phyloP scores from a whole-genome alignment of 2,113 vertebrate genomes.

The Psittacula cyanocephala region DNA sequence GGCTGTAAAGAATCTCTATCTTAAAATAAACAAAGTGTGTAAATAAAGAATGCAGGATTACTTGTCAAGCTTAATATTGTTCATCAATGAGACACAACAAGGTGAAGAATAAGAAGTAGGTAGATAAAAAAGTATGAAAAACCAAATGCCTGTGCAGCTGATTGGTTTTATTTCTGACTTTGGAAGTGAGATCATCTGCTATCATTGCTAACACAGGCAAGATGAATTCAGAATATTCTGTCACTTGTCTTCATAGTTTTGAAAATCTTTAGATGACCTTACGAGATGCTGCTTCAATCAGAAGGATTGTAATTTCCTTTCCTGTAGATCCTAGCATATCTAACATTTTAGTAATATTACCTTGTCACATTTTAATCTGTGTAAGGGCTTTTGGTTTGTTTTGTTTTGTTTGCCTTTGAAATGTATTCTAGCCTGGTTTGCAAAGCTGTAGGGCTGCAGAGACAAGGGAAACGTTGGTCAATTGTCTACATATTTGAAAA shows the following conservation, averaged over 20 bases:
- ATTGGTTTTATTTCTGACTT: slow-evolving; percentile 18
- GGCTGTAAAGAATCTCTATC: background rate
- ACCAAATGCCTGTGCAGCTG: background rate
- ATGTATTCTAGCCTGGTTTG: background rate
- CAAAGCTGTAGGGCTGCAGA: background rate
- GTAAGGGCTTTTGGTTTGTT: background rate
- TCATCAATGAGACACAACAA: background rate
- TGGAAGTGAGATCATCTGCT: background rate
- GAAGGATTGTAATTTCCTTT: background rate
- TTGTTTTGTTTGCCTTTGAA: background rate
- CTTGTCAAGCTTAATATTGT: background rate
- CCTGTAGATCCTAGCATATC: background rate
- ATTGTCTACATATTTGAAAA: background rate
- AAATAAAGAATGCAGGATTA: background rate
- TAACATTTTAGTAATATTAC: background rate
- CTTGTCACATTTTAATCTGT: slow-evolving; percentile 15
- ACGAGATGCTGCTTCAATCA: slow-evolving; percentile 7
- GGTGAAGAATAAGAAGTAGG: background rate
- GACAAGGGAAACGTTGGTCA: background rate
- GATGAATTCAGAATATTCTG: slow-evolving; percentile 36
- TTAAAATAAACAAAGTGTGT: background rate
- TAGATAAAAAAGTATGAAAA: background rate
- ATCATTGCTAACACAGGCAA: background rate
- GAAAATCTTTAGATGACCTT: slow-evolving; percentile 28
- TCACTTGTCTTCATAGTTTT: slow-evolving; percentile 30